Percentiles rank a stretch among this genome's conserved stretches.
Evolutionary conservation across 2,888 invertebrate species (phyloP).

Genomic region (Aphodius granarius): DNA sequence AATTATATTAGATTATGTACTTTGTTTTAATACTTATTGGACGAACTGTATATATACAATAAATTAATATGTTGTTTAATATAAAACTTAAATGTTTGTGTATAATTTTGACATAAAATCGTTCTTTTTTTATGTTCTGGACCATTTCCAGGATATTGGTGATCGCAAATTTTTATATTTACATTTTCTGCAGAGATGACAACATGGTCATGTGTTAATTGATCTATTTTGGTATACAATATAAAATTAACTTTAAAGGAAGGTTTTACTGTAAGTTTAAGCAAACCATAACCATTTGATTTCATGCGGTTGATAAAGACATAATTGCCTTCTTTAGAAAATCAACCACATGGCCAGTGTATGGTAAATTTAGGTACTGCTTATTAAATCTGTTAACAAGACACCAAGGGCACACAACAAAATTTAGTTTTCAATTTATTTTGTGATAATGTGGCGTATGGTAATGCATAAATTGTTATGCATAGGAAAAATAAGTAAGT

Average conservation of each 20-base stretch:
- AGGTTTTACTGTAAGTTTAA: neutral
- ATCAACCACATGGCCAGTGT: neutral
- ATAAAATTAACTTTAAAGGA: neutral
- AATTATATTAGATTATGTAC: conserved; percentile 9
- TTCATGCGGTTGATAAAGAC: neutral
- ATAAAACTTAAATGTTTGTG: neutral
- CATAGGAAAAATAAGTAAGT: neutral
- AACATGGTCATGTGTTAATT: neutral
- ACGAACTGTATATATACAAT: too few relatives aligned
- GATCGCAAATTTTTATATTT: too few relatives aligned
- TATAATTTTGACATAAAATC: neutral
- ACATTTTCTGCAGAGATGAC: too few relatives aligned
- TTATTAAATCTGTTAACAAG: neutral
- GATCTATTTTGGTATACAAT: too few relatives aligned
- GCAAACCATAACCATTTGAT: neutral
- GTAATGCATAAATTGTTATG: neutral
- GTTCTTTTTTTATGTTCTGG: neutral
- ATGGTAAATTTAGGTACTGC: neutral
- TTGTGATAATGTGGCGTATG: neutral
- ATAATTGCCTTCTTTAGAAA: too few relatives aligned
- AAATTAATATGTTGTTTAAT: neutral
- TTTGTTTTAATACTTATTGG: neutral
- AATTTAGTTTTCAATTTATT: too few relatives aligned
- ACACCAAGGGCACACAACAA: too few relatives aligned
- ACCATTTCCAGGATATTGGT: too few relatives aligned